Base-by-base conservation (phyloP, 1,140 invertebrate species). In the Drosophila ercepeae region DNA sequence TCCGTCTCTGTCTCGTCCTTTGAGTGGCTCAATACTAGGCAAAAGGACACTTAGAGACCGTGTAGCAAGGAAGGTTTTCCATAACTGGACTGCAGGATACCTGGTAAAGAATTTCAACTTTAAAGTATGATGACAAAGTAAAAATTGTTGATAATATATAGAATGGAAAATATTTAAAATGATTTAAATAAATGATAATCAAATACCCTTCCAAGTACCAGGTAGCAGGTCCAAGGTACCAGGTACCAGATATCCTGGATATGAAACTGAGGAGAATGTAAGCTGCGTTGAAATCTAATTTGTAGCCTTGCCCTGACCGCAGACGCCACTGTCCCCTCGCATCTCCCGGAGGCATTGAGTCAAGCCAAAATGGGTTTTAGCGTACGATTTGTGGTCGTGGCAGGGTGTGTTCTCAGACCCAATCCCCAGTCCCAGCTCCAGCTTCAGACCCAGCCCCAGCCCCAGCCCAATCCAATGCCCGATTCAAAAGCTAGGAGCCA, bases 201-300 rank as follows among this genome's bases (percentile, higher is more conserved):
- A n/a, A n/a, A n/a, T n/a, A n/a, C n/a, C n/a, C n/a, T n/a, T n/a
- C n/a, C n/a, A n/a, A n/a, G n/a, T n/a, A n/a, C n/a, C n/a, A n/a
- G n/a, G n/a, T n/a, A n/a, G n/a, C n/a, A n/a, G n/a, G n/a, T n/a
- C n/a, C n/a, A n/a, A n/a, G n/a, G n/a, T n/a, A 21, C 41, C 18
- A 23, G 58, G 29, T 45, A 58, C 52, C 27, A 46, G 9, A 19
- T 25, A 32, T 25, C 11, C 11, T 34, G 21, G 16, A 32, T 21
- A 32, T 23, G 21, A 8, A 36, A 21, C 27, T 25, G 14, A 25
- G 60, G 36, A 60, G 69, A 81, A 73, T 58, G 77, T 77, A 88
- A 86, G 68, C 82, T 61, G 53, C 77, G 82, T 72, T 78, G 69
- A 82, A 86, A 88, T 86, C 82, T 86, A 86, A 86, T 86, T 86